phyloP scores from a whole-genome alignment of 2,888 invertebrate genomes.

The Acanthopleura granulata region DNA sequence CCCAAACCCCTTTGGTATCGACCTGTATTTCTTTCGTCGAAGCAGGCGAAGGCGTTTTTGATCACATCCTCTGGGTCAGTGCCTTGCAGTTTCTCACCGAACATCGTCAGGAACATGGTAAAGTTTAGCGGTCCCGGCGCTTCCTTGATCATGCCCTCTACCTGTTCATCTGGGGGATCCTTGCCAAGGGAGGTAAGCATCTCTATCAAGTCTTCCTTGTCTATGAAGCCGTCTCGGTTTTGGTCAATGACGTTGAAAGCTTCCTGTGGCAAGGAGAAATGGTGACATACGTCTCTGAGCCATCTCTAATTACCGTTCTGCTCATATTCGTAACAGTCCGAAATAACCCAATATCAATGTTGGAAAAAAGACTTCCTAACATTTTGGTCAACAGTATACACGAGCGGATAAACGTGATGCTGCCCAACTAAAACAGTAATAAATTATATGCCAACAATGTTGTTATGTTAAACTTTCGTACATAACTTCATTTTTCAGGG shows the following conservation, averaged over 20 bases:
- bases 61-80: slow-evolving; percentile 69
- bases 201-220: slow-evolving; percentile 64
- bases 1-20: background rate
- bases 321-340: no score
- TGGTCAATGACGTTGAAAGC: slow-evolving; percentile 69
- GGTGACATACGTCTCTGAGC: no score
- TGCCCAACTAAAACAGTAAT: no score
- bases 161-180: slow-evolving; percentile 62
- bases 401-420: no score
- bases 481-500: no score
- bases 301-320: no score
- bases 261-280: slow-evolving; percentile 44
- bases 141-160: slow-evolving; percentile 65
- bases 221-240: slow-evolving; percentile 67
- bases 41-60: slow-evolving; percentile 66
- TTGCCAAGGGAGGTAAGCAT: slow-evolving; percentile 68
- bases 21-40: slow-evolving; percentile 59
- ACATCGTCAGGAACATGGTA: slow-evolving; percentile 69
- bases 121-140: slow-evolving; percentile 69
- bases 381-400: no score
- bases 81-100: slow-evolving; percentile 68
- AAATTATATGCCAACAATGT: no score
- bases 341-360: no score
- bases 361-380: no score
- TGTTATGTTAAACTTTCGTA: no score